These are phyloP conservation scores for Malachius bipustulatus DNA, from an alignment of 2,888 invertebrate genomes.

Conservation along the genomic window DNA sequence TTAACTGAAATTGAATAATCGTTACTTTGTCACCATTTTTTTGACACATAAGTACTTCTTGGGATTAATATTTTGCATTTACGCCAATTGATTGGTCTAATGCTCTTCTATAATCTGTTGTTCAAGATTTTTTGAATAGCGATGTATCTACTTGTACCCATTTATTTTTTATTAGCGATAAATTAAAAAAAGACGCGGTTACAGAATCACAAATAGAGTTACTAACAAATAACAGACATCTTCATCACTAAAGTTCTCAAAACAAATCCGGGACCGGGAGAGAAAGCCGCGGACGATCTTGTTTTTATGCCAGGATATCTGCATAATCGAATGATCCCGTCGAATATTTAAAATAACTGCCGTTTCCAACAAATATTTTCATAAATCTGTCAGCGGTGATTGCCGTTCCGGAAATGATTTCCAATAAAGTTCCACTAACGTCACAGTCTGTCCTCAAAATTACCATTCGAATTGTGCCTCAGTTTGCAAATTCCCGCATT, in stretches of 20 bases:
- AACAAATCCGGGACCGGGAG: too few species aligned
- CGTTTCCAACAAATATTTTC: conserved; percentile 39
- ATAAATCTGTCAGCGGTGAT: conserved; percentile 41
- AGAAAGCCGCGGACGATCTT: conserved; percentile 23
- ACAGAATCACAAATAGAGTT: too few species aligned
- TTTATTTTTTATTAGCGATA: too few species aligned
- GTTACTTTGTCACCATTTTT: too few species aligned
- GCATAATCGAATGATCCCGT: conserved; percentile 39
- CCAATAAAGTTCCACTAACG: conserved; percentile 23
- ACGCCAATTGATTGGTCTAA: too few species aligned
- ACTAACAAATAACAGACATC: too few species aligned
- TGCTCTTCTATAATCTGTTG: not conserved
- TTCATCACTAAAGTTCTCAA: conserved; percentile 15
- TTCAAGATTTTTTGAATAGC: too few species aligned
- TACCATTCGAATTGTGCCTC: conserved; percentile 3
- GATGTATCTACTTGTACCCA: too few species aligned
- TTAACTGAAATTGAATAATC: too few species aligned
- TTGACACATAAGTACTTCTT: too few species aligned
- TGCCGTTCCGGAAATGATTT: conserved; percentile 33
- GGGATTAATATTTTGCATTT: too few species aligned
- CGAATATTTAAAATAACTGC: conserved; percentile 40
- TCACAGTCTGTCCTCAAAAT: conserved; percentile 10
- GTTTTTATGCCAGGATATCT: conserved; percentile 32
- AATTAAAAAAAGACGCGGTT: too few species aligned
- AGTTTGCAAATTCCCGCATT: conserved; percentile 10